Conservation (phyloP, 1,140 invertebrate species). For the Macrostomum lignano region DNA sequence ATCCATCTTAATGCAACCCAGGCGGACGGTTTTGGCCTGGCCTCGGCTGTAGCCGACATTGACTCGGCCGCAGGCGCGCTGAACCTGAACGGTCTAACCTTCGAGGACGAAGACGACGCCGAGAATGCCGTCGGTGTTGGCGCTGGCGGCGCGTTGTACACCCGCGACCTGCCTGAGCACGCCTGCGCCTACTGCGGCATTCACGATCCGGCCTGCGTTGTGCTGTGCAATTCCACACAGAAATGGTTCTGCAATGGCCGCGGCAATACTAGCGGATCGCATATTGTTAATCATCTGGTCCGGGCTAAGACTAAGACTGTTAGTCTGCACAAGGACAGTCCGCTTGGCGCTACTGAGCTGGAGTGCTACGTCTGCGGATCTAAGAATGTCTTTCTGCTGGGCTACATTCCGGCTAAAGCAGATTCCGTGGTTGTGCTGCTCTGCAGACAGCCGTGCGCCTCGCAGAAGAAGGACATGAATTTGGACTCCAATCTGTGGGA, state of each 20-base stretch:
- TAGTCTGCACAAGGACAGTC: slow-evolving; percentile 79
- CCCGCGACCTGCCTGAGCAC: no score
- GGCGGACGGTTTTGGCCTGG: no score
- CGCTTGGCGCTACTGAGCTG: slow-evolving; percentile 75
- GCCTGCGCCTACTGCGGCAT: slow-evolving; percentile 65
- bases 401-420: slow-evolving; percentile 93
- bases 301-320: slow-evolving; percentile 94
- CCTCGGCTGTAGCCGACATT: no score
- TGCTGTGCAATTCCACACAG: slow-evolving; percentile 87
- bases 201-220: slow-evolving; percentile 80
- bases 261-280: slow-evolving; percentile 77
- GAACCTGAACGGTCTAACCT: no score
- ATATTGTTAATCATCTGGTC: slow-evolving; percentile 92
- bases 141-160: no score
- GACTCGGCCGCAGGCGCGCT: no score
- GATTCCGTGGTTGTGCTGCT: slow-evolving; percentile 93
- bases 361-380: slow-evolving; percentile 97
- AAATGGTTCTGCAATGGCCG: slow-evolving; percentile 99
- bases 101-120: no score
- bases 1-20: no score
- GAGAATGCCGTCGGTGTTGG: no score
- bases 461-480: slow-evolving; percentile 90
- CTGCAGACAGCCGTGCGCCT: slow-evolving; percentile 84
- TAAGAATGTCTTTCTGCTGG: slow-evolving; percentile 66
- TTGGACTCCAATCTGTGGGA: slow-evolving; percentile 97